phyloP scores from a whole-genome alignment of 1,140 invertebrate species.

The Listronotus bonariensis region DNA sequence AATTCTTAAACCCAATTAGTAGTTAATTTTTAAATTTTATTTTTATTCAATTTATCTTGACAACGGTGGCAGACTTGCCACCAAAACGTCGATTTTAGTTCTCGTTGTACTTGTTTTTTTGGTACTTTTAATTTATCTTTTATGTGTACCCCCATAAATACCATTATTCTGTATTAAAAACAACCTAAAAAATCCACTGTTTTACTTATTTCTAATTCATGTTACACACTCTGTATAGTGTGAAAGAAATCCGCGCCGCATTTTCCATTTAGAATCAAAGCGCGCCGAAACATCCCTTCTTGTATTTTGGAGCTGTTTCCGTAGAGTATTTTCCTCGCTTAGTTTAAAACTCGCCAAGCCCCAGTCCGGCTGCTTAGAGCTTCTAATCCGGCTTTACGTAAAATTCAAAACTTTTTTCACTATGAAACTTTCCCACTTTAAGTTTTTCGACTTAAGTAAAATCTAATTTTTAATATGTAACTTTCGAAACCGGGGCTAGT shows the following conservation, averaged over 20 bases:
- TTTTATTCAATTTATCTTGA: no score
- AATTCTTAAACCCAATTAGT: no score
- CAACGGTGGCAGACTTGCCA: no score
- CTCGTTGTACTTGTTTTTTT: no score
- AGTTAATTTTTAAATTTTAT: no score
- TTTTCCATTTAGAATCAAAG: conserved; percentile 45
- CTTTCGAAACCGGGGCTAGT: neutral
- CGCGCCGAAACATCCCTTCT: conserved; percentile 46
- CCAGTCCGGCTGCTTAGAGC: conserved; percentile 27
- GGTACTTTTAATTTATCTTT: no score
- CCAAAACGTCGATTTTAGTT: no score
- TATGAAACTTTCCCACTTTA: conserved; percentile 35
- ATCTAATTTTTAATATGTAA: conserved; percentile 27
- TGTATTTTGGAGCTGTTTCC: conserved; percentile 43
- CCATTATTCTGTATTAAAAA: no score
- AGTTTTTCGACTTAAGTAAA: conserved; percentile 16
- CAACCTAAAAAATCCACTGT: no score
- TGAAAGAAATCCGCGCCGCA: conserved; percentile 41
- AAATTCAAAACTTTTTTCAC: conserved; percentile 25
- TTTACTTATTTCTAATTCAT: no score
- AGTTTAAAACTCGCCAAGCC: conserved; percentile 37
- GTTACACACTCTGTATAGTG: no score
- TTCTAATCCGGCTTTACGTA: conserved; percentile 29
- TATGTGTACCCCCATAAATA: no score
- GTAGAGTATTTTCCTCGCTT: conserved; percentile 36